Evolutionary conservation across 1,140 invertebrate species (phyloP).

Genomic region (Scaptomyza pallida): DNA sequence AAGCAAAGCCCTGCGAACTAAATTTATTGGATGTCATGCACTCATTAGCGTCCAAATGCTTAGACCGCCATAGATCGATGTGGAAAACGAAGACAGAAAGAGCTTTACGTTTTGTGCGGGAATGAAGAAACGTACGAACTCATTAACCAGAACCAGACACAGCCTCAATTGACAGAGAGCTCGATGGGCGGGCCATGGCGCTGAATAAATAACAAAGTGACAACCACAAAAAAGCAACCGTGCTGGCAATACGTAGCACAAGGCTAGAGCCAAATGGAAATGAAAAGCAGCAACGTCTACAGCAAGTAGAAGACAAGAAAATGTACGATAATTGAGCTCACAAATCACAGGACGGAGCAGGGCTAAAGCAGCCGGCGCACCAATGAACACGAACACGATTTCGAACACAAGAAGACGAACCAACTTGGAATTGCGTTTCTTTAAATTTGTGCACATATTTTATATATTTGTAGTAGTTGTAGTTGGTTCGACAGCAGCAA

Average conservation of each 20-base stretch:
- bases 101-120: too few relatives aligned
- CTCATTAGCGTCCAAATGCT: slow-evolving; percentile 81
- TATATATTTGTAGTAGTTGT: slow-evolving; percentile 42
- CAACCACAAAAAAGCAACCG: slow-evolving; percentile 81
- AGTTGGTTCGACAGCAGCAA: slow-evolving; percentile 47
- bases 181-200: slow-evolving; percentile 68
- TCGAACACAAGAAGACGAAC: slow-evolving; percentile 73
- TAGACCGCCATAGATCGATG: slow-evolving; percentile 51
- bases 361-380: slow-evolving; percentile 51
- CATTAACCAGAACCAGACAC: slow-evolving; percentile 51
- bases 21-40: slow-evolving; percentile 82
- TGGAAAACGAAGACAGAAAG: neutral
- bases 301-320: slow-evolving; percentile 52
- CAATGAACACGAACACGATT: slow-evolving; percentile 76
- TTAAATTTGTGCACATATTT: slow-evolving; percentile 82
- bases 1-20: slow-evolving; percentile 78
- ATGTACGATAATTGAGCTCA: slow-evolving; percentile 77
- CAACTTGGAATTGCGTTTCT: slow-evolving; percentile 77
- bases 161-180: slow-evolving; percentile 35
- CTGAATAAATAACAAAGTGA: slow-evolving; percentile 82
- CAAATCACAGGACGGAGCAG: slow-evolving; percentile 68
- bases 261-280: neutral
- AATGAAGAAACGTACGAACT: slow-evolving; percentile 61
- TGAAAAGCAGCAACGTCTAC: slow-evolving; percentile 4
- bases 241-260: slow-evolving; percentile 57